Percentiles rank a stretch among this genome's conserved stretches.
phyloP scores from a whole-genome alignment of 2,113 vertebrate species.

The Syngnathus typhle region DNA sequence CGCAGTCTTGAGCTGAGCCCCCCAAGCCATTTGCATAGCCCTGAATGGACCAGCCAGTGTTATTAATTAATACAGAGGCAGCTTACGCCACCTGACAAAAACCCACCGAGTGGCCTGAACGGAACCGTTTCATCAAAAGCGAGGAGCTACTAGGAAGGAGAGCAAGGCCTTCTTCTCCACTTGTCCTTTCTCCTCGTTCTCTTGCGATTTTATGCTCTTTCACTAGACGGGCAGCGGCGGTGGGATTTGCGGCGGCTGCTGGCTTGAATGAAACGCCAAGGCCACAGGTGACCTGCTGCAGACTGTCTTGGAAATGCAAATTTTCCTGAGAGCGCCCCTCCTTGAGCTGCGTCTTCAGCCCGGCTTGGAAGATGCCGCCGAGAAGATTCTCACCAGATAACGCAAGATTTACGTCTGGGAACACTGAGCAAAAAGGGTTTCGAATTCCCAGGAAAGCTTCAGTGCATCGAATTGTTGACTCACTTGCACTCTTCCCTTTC shows the following conservation, averaged over 20 bases:
- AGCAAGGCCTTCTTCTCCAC: constrained; percentile 43
- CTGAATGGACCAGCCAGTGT: constrained; percentile 68
- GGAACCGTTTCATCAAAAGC: constrained; percentile 72
- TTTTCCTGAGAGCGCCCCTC: constrained; percentile 47
- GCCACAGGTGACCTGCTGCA: constrained; percentile 52
- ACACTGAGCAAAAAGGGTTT: constrained; percentile 41
- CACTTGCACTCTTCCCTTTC: constrained; percentile 16
- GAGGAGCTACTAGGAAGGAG: constrained; percentile 65
- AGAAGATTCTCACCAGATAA: constrained; percentile 53
- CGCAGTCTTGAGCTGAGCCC: constrained; percentile 58
- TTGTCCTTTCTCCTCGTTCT: constrained; percentile 46
- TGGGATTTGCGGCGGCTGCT: constrained; percentile 26
- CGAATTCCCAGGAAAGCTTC: constrained; percentile 51
- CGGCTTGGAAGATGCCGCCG: constrained; percentile 30
- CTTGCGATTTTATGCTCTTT: constrained; percentile 49
- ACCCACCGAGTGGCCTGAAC: constrained; percentile 67
- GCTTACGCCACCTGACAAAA: constrained; percentile 67
- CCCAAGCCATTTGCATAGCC: constrained; percentile 67
- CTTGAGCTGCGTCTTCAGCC: constrained; percentile 31
- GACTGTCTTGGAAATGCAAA: constrained; percentile 52
- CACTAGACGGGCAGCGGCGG: constrained; percentile 14
- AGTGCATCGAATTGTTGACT: constrained; percentile 53
- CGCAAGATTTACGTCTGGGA: constrained; percentile 54
- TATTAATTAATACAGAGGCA: constrained; percentile 75
- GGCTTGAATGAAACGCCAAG: constrained; percentile 34